Evolutionary conservation across 2,113 vertebrate species (phyloP).

Genomic region (Pelusios castaneus): DNA sequence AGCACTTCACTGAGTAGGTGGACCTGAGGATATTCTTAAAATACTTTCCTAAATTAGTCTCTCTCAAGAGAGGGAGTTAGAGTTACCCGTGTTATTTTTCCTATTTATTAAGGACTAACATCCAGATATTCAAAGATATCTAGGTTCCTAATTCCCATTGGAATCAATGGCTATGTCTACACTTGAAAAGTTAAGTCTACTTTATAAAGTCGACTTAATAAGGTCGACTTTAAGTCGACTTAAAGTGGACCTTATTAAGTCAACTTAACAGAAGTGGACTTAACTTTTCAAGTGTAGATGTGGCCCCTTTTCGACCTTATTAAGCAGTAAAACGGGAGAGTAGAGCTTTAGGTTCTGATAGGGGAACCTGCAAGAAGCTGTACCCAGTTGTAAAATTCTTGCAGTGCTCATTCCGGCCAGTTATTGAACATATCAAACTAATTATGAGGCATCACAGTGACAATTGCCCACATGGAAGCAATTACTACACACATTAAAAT

Average conservation of each 20-base stretch:
- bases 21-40: not conserved
- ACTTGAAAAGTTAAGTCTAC: too few relatives aligned
- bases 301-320: too few relatives aligned
- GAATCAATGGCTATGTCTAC: too few relatives aligned
- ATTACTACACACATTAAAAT: conserved; percentile 62
- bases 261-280: too few relatives aligned
- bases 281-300: too few relatives aligned
- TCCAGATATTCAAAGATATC: not conserved
- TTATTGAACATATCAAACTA: conserved; percentile 33
- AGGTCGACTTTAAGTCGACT: too few relatives aligned
- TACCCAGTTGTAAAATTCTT: not conserved
- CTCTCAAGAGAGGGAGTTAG: not conserved
- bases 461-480: conserved; percentile 16
- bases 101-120: not conserved
- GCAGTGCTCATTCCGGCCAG: conserved; percentile 31
- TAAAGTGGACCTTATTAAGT: too few relatives aligned
- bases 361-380: not conserved
- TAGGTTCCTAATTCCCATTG: not conserved
- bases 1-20: not conserved
- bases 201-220: too few relatives aligned
- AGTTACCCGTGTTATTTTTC: not conserved
- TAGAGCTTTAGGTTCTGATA: not conserved
- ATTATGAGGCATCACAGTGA: conserved; percentile 37
- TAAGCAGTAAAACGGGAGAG: not conserved
- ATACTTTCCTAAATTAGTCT: not conserved